These are phyloP conservation scores for Casuarius casuarius DNA, from an alignment of 2,113 vertebrate genomes.

Conservation along the genomic window DNA sequence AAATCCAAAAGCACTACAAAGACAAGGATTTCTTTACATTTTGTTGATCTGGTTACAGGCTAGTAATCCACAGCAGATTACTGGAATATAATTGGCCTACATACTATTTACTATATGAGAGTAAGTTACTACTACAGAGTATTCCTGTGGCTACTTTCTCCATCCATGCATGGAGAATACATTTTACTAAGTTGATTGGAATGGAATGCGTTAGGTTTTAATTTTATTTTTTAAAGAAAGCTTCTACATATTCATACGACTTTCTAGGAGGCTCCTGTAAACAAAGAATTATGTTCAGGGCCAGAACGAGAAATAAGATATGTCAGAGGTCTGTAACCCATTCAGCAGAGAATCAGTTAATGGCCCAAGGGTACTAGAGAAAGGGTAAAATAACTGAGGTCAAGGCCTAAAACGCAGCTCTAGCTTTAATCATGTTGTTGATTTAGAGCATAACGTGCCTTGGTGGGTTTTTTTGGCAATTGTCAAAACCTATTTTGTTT, in stretches of 20 bases:
- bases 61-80: conserved; percentile 64
- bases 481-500: conserved; percentile 68
- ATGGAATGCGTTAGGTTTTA: conserved; percentile 40
- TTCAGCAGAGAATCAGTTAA: conserved; percentile 57
- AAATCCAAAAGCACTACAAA: conserved; percentile 63
- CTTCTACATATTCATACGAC: conserved; percentile 60
- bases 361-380: conserved; percentile 74
- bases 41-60: conserved; percentile 61
- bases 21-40: conserved; percentile 66
- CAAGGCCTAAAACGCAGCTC: conserved; percentile 19
- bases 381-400: conserved; percentile 75
- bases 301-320: conserved; percentile 74
- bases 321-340: conserved; percentile 73
- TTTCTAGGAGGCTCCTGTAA: conserved; percentile 65
- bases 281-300: conserved; percentile 74
- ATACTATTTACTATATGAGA: conserved; percentile 11
- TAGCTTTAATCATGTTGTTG: conserved; percentile 70
- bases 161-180: conserved; percentile 38
- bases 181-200: conserved; percentile 67
- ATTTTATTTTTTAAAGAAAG: conserved; percentile 51
- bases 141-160: conserved; percentile 51
- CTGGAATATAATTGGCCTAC: conserved; percentile 40
- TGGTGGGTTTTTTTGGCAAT: neutral
- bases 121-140: neutral
- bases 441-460: conserved; percentile 46